These are phyloP conservation scores for Acyrthosiphon pisum DNA, from an alignment of 1,140 invertebrate species.

Conservation along the genomic window DNA sequence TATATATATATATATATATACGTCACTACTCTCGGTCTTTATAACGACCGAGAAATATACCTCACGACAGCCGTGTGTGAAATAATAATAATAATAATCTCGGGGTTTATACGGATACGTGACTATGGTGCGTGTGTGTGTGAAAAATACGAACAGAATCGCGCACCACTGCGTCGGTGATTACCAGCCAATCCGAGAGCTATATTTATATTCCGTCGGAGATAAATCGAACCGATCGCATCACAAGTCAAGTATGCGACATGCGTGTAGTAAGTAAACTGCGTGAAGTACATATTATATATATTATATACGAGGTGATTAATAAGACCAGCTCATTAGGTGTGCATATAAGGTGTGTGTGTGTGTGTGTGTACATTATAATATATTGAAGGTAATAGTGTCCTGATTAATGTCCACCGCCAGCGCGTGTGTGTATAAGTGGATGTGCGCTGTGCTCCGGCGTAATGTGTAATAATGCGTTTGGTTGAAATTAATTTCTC, in stretches of 20 bases:
- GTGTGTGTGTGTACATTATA: no score
- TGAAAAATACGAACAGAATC: neutral
- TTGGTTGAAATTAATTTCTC: neutral
- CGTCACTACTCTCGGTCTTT: no score
- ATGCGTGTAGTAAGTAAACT: constrained; percentile 2
- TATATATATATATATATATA: neutral
- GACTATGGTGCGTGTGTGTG: neutral
- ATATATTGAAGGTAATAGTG: neutral
- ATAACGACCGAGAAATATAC: constrained; percentile 36
- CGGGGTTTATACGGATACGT: constrained; percentile 15
- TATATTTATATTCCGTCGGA: no score
- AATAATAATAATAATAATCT: constrained; percentile 50
- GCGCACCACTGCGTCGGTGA: neutral
- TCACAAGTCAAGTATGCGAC: neutral
- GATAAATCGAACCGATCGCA: neutral
- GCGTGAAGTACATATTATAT: no score
- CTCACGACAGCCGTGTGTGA: constrained; percentile 37
- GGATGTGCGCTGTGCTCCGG: neutral
- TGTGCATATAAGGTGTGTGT: neutral
- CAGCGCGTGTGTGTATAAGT: neutral
- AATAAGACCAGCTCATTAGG: neutral
- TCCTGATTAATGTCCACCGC: constrained; percentile 1
- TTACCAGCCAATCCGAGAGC: neutral
- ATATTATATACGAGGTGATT: neutral
- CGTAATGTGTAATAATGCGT: constrained; percentile 32